phyloP scores from a whole-genome alignment of 2,113 vertebrate species.

The Lethenteron reissneri region DNA sequence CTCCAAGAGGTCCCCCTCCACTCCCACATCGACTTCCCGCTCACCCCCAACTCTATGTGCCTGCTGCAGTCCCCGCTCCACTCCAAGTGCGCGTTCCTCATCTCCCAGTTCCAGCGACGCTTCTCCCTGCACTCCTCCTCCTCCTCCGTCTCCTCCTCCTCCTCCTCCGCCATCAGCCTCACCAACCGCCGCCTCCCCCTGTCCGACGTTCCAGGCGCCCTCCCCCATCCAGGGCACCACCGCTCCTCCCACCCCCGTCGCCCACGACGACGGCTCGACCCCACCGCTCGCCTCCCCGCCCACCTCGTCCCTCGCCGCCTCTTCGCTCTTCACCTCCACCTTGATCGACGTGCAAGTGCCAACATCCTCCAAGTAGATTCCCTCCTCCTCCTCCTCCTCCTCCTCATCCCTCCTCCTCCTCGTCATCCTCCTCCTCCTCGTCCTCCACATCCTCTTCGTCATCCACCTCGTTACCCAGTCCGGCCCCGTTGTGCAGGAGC shows the following conservation, averaged over 20 bases:
- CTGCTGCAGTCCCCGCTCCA: not conserved
- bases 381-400: constrained; percentile 25
- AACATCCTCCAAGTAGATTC: constrained; percentile 6
- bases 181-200: too few relatives aligned
- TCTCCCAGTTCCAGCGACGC: not conserved
- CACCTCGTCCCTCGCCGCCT: not conserved
- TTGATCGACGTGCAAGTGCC: constrained; percentile 10
- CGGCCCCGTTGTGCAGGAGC: too few relatives aligned
- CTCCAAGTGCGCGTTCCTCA: not conserved
- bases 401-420: constrained; percentile 23
- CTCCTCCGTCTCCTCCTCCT: not conserved
- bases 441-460: constrained; percentile 8
- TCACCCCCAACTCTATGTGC: not conserved
- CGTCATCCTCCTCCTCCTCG: constrained; percentile 13
- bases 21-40: not conserved
- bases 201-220: too few relatives aligned
- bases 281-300: not conserved
- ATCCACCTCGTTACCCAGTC: not conserved
- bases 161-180: too few relatives aligned
- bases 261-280: too few relatives aligned
- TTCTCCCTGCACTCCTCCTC: not conserved
- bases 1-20: not conserved
- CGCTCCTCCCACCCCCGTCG: too few relatives aligned
- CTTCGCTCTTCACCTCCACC: not conserved
- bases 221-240: too few relatives aligned